These are phyloP conservation scores for Emydura subglobosa DNA, from an alignment of 2,113 vertebrate genomes.

Conservation along the genomic window DNA sequence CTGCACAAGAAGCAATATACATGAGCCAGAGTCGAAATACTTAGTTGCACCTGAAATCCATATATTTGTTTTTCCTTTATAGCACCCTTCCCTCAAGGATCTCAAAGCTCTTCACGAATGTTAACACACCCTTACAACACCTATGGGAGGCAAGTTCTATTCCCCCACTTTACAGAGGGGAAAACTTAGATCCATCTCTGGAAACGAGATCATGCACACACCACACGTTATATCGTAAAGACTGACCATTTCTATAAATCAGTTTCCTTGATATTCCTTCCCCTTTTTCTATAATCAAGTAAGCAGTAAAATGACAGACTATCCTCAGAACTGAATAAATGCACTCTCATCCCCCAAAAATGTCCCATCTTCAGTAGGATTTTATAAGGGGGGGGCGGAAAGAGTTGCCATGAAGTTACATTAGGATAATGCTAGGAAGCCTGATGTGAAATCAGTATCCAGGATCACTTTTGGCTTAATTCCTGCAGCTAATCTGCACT, in stretches of 20 bases:
- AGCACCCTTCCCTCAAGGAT: background rate
- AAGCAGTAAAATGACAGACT: background rate
- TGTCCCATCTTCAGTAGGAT: accelerated
- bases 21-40: background rate
- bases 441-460: background rate
- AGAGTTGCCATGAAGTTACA: background rate
- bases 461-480: background rate
- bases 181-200: constrained; percentile 3
- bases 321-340: background rate
- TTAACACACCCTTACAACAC: constrained; percentile 20
- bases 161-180: constrained; percentile 13
- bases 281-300: background rate
- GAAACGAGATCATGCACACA: background rate
- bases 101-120: constrained; percentile 43
- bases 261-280: background rate
- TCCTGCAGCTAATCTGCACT: background rate
- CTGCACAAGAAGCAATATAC: background rate
- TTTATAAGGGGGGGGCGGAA: background rate
- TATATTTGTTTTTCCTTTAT: background rate
- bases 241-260: background rate
- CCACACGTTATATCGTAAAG: background rate
- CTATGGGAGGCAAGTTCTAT: constrained; percentile 16
- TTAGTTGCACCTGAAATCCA: background rate
- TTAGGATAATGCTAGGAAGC: background rate
- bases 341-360: background rate